Percentiles rank a stretch among this genome's conserved stretches.
phyloP scores from a whole-genome alignment of 2,888 invertebrate genomes.

The Drosophila subquinaria region DNA sequence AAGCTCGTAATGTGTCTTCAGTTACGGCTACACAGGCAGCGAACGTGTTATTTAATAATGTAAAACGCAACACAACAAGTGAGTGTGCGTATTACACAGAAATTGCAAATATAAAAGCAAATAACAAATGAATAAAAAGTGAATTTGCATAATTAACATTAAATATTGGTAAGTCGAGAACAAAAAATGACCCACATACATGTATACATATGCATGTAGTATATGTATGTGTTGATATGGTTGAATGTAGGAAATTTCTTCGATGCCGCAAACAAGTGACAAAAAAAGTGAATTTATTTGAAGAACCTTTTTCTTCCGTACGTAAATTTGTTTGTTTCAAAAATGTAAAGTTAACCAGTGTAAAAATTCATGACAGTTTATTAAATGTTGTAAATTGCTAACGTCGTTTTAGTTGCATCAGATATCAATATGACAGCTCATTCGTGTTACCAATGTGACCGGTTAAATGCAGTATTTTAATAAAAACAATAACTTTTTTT shows the following conservation, averaged over 20 bases:
- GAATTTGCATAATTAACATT: conserved; percentile 32
- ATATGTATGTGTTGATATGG: conserved; percentile 5
- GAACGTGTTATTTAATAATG: conserved; percentile 76
- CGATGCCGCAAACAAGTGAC: conserved; percentile 8
- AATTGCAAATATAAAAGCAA: background rate
- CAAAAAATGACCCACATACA: conserved; percentile 71
- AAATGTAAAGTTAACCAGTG: background rate
- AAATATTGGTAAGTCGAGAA: conserved; percentile 65
- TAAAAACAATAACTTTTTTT: background rate
- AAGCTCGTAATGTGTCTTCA: conserved; percentile 36
- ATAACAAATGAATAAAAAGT: conserved; percentile 14
- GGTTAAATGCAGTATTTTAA: conserved; percentile 29
- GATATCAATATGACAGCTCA: conserved; percentile 46
- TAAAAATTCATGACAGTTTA: background rate
- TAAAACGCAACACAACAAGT: conserved; percentile 52
- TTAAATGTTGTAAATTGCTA: background rate
- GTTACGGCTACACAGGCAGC: conserved; percentile 18
- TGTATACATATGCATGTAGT: background rate
- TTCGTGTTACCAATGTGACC: conserved; percentile 48
- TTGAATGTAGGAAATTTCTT: background rate
- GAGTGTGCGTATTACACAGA: conserved; percentile 34
- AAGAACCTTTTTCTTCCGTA: background rate
- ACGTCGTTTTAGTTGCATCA: conserved; percentile 27
- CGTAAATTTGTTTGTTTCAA: background rate
- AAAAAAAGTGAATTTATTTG: background rate